Evolutionary conservation across 2,113 vertebrate genomes (phyloP).

Genomic region (Xiphophorus hellerii): DNA sequence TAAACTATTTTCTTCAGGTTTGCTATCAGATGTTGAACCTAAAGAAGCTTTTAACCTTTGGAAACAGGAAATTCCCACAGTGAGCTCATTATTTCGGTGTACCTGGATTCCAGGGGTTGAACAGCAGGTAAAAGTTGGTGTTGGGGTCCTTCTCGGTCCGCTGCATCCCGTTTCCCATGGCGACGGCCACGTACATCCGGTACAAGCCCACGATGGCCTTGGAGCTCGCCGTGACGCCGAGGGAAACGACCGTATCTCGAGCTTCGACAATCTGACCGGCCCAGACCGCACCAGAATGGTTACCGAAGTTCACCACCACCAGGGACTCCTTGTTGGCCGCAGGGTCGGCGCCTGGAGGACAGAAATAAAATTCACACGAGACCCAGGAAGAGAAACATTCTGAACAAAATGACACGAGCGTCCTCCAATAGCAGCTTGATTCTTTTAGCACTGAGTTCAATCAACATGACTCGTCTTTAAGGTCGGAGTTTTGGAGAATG

Average conservation of each 20-base stretch:
- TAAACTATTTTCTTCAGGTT: too few relatives aligned
- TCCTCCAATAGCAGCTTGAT: not conserved
- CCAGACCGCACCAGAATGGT: conserved; percentile 76
- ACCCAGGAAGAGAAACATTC: not conserved
- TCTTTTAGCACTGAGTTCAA: too few relatives aligned
- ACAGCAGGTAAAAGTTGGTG: conserved; percentile 88
- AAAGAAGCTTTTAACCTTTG: not conserved
- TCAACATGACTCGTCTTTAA: too few relatives aligned
- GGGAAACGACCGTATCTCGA: conserved; percentile 38
- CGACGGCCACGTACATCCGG: conserved; percentile 80
- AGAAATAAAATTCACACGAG: not conserved
- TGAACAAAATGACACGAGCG: not conserved
- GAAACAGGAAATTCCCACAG: not conserved
- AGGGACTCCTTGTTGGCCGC: conserved; percentile 80
- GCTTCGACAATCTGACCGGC: conserved; percentile 69
- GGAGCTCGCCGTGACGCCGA: conserved; percentile 82
- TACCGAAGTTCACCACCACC: conserved; percentile 69
- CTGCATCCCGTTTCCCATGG: conserved; percentile 66
- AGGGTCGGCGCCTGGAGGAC: conserved; percentile 80
- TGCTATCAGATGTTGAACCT: too few relatives aligned
- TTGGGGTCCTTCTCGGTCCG: conserved; percentile 71
- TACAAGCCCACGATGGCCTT: conserved; percentile 88
- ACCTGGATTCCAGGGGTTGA: conserved; percentile 92
- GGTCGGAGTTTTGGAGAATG: too few relatives aligned
- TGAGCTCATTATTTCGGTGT: not conserved